phyloP scores from a whole-genome alignment of 2,888 invertebrate genomes.

The Hypomecis atomaria region DNA sequence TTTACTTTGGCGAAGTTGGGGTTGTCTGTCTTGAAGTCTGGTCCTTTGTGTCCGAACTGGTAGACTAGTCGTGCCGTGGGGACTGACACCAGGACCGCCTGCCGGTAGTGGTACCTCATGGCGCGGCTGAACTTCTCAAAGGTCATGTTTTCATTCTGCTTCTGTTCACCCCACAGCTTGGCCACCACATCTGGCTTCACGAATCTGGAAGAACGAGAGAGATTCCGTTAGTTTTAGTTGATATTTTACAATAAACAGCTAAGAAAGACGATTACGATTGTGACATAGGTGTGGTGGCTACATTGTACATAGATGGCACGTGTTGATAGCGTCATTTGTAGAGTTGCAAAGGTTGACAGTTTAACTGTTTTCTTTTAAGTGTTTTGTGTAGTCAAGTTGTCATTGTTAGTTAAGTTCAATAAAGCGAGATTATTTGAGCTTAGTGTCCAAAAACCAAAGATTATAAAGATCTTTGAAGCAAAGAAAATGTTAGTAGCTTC shows the following conservation, averaged over 20 bases:
- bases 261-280: constrained; percentile 3
- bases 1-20: constrained; percentile 81
- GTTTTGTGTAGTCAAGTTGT: constrained; percentile 5
- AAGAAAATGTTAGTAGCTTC: too few relatives aligned
- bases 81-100: constrained; percentile 89
- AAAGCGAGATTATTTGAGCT: neutral
- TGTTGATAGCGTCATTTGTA: constrained; percentile 30
- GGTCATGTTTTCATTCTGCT: constrained; percentile 95
- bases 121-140: constrained; percentile 96
- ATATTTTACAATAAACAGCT: neutral
- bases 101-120: constrained; percentile 94
- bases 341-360: constrained; percentile 2
- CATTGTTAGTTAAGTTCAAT: neutral
- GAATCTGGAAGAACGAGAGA: constrained; percentile 83
- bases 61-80: constrained; percentile 91
- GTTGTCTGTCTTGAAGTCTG: constrained; percentile 89
- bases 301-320: constrained; percentile 35
- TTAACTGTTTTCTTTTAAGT: constrained; percentile 1
- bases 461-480: too few relatives aligned
- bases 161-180: constrained; percentile 93
- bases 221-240: constrained; percentile 35
- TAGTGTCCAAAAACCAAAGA: neutral
- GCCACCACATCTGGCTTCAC: constrained; percentile 94
- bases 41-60: constrained; percentile 92
- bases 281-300: constrained; percentile 18